These are phyloP conservation scores for Luperina nickerlii DNA, from an alignment of 2,888 invertebrate genomes.

Conservation along the genomic window DNA sequence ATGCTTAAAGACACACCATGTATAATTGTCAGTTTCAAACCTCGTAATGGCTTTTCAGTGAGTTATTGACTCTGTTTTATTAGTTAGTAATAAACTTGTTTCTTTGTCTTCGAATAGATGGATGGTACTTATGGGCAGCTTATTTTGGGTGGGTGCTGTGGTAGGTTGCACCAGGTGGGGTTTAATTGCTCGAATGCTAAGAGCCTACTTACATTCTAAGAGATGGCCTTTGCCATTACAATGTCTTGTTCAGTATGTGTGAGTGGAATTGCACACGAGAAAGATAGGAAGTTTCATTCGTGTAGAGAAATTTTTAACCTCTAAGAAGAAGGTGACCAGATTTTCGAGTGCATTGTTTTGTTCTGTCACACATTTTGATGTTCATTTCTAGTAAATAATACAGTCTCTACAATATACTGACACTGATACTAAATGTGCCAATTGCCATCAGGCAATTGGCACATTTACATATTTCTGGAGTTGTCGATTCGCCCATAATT, in stretches of 20 bases:
- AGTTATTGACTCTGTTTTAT: slow-evolving; percentile 78
- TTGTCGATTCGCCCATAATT: too few relatives aligned
- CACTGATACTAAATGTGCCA: background rate
- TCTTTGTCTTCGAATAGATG: slow-evolving; percentile 62
- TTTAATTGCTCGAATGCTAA: slow-evolving; percentile 5
- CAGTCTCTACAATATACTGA: background rate
- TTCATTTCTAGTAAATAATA: background rate
- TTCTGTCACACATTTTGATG: background rate
- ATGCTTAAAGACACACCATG: slow-evolving; percentile 78
- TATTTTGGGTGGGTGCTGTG: slow-evolving; percentile 42
- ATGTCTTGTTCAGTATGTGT: background rate
- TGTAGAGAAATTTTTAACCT: background rate
- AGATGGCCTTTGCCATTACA: background rate
- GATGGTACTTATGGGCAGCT: slow-evolving; percentile 31
- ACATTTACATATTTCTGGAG: too few relatives aligned
- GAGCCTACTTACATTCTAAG: background rate
- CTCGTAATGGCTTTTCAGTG: slow-evolving; percentile 77
- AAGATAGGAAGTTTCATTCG: background rate
- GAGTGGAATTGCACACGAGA: background rate
- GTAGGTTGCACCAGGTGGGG: slow-evolving; percentile 49
- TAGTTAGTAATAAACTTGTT: slow-evolving; percentile 67
- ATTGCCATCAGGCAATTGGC: too few relatives aligned
- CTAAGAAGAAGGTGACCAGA: background rate
- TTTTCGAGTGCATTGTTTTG: background rate
- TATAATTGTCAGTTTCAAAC: slow-evolving; percentile 84